phyloP scores from a whole-genome alignment of 2,113 vertebrate species.

The Carlito syrichta region DNA sequence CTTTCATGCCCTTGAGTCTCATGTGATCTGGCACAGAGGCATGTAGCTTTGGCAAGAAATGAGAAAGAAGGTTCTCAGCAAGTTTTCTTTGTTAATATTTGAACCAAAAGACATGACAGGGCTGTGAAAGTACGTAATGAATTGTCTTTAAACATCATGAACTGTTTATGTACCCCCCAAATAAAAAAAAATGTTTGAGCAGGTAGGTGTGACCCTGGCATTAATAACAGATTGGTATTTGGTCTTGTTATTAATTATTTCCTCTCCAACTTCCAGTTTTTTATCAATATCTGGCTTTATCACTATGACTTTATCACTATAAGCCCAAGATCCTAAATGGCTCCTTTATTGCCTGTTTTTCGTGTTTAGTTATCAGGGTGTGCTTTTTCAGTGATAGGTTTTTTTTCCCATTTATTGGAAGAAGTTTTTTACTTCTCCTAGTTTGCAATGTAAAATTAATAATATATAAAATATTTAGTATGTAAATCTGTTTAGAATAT shows the following conservation, averaged over 20 bases:
- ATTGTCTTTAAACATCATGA: conserved; percentile 2
- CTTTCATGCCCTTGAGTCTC: neutral
- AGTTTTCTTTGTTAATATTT: conserved; percentile 20
- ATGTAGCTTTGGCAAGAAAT: neutral
- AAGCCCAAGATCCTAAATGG: neutral
- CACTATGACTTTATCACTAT: neutral
- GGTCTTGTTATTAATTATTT: neutral
- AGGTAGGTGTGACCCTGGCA: neutral
- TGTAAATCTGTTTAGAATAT: too few relatives aligned
- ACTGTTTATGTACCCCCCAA: neutral
- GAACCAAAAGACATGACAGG: neutral
- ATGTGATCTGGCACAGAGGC: neutral
- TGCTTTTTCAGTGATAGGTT: neutral
- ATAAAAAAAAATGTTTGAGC: neutral
- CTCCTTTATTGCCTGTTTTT: neutral
- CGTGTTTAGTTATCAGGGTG: neutral
- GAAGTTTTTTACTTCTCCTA: neutral
- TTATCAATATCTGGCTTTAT: neutral
- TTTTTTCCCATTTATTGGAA: neutral
- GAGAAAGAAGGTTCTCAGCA: neutral
- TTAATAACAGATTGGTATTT: neutral
- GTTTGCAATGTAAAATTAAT: too few relatives aligned
- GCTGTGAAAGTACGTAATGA: neutral
- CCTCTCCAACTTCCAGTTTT: neutral
- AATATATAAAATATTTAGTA: too few relatives aligned